Evolutionary conservation across 1,140 invertebrate genomes (phyloP), one percentile per base, ranked within the genome.

Genomic region (Diplogasteroides magnus): DNA sequence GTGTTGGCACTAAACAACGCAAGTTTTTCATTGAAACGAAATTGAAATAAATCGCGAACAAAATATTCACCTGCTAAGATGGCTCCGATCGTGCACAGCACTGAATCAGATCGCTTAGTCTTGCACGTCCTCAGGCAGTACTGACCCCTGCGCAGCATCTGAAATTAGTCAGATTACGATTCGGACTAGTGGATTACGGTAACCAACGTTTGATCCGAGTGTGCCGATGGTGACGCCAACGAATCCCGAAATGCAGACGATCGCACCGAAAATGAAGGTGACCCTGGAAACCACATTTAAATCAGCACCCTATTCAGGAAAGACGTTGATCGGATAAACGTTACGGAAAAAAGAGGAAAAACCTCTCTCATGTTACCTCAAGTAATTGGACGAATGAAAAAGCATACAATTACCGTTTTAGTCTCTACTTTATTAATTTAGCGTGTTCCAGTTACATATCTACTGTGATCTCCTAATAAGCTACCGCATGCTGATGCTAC

Each of bases 31-130:
- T 6, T 48, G 37, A 48, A 48, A 11, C 6, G 37, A 19, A 48
- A 11, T 11, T 11, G 37, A 48, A 19, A 19, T 11, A 48, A 48
- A 19, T 6, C 37, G 37, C 6, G 37, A 48, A 19, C 6, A 48
- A n/a, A n/a, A n/a, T n/a, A 48, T 19, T 48, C 19, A 48, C 37
- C 88, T 72, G 91, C 91, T 61, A 88, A 82, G 48, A 97, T 83
- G 63, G 97, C 86, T 66, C 93, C 94, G 79, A 88, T 84, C 1
- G 89, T 93, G 86, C 95, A 98, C 64, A 98, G 89, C 23, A 94
- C 82, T 65, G 94, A 91, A 86, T 98, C 96, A 72, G 89, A 89
- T 82, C 89, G 86, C 26, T 87, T 87, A 81, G 73, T 74, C 59
- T 74, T 61, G 29, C 87, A 67, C 15, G 14, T 28, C 2, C 48